These are phyloP conservation scores for Cyprinodon tularosa DNA, from an alignment of 2,113 vertebrate genomes.

Conservation along the genomic window DNA sequence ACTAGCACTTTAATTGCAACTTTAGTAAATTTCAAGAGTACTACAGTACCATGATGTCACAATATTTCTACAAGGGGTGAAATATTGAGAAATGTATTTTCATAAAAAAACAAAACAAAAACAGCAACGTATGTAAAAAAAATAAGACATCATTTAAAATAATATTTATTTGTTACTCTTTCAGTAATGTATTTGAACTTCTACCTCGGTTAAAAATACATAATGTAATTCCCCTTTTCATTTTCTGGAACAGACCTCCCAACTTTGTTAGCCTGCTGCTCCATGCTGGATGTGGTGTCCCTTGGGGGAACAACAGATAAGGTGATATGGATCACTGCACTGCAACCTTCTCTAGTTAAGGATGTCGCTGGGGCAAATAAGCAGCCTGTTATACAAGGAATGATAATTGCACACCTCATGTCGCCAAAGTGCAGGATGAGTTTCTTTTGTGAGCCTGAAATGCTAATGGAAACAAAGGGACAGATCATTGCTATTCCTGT, in stretches of 20 bases:
- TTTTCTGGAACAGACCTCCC: slow-evolving; percentile 40
- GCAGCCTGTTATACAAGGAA: slow-evolving; percentile 71
- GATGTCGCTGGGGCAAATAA: slow-evolving; percentile 65
- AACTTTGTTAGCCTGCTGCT: slow-evolving; percentile 61
- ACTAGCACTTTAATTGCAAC: background rate
- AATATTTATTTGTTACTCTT: background rate
- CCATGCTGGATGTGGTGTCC: slow-evolving; percentile 38
- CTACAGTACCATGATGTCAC: background rate
- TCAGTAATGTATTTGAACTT: background rate
- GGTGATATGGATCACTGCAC: slow-evolving; percentile 73
- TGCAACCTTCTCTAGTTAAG: slow-evolving; percentile 59
- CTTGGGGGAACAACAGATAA: slow-evolving; percentile 61
- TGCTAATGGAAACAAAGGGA: slow-evolving; percentile 60
- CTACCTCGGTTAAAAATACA: background rate
- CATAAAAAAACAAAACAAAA: background rate
- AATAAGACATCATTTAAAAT: background rate
- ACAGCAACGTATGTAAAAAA: background rate
- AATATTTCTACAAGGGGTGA: background rate
- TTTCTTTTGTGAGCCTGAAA: slow-evolving; percentile 58
- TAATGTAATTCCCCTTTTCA: slow-evolving; percentile 24
- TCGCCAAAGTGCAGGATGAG: slow-evolving; percentile 63
- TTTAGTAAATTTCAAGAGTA: slow-evolving; percentile 1
- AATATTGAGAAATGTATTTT: background rate
- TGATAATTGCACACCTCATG: slow-evolving; percentile 74
- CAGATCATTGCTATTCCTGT: slow-evolving; percentile 32